A percentile compares a stretch with the other conserved stretches of the same genome.
These are phyloP conservation scores for Gallinago jamesoni DNA, from an alignment of 2,113 vertebrate species.

Conservation along the genomic window DNA sequence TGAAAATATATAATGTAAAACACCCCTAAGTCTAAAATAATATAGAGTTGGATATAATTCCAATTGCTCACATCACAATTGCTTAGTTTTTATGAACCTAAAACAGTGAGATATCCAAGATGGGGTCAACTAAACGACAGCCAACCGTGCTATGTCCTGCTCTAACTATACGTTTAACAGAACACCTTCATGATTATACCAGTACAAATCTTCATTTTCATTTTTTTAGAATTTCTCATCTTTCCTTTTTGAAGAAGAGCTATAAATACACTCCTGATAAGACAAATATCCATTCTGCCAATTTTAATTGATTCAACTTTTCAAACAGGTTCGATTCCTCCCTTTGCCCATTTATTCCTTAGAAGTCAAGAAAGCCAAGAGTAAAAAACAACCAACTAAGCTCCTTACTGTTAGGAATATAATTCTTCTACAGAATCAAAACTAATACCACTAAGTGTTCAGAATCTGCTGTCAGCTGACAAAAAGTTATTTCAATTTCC, in stretches of 20 bases:
- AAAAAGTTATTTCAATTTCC: not conserved
- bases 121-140: not conserved
- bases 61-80: not conserved
- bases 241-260: not conserved
- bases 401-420: not conserved
- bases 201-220: not conserved
- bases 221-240: not conserved
- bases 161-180: not conserved
- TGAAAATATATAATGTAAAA: not conserved
- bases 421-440: not conserved
- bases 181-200: not conserved
- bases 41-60: not conserved
- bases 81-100: not conserved
- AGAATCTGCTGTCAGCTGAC: not conserved
- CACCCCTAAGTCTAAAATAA: not conserved
- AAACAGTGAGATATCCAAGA: not conserved
- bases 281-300: not conserved
- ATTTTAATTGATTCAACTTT: not conserved
- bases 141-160: not conserved
- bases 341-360: not conserved
- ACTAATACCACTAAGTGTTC: not conserved
- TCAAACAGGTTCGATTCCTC: not conserved
- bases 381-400: not conserved
- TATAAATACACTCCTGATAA: not conserved
- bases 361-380: not conserved